Percentiles rank a stretch among this genome's conserved stretches.
These are phyloP conservation scores for Sesamia nonagrioides DNA, from an alignment of 1,140 invertebrate genomes.

Conservation along the genomic window DNA sequence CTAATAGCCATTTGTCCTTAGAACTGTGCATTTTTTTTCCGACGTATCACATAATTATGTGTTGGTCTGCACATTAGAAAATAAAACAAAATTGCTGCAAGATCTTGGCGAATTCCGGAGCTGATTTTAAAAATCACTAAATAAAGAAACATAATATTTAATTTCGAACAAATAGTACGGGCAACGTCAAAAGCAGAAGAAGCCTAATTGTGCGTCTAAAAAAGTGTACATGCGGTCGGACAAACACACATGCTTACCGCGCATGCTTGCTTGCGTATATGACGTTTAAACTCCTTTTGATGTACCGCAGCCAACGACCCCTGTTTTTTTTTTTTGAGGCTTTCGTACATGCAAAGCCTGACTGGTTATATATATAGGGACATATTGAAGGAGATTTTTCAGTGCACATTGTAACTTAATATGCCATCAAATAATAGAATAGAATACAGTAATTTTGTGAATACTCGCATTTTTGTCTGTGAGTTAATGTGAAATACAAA, in stretches of 20 bases:
- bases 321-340: not conserved
- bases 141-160: not conserved
- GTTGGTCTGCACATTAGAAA: too few species aligned
- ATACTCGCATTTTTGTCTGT: too few species aligned
- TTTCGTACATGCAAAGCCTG: not conserved
- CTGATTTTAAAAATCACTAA: too few species aligned
- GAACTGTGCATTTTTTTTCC: too few species aligned
- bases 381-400: not conserved
- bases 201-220: conserved; percentile 68
- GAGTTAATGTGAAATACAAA: too few species aligned
- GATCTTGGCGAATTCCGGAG: too few species aligned
- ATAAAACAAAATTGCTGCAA: too few species aligned
- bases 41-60: too few species aligned
- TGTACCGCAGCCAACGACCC: conserved; percentile 54
- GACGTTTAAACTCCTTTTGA: conserved; percentile 58
- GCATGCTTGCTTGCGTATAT: conserved; percentile 36
- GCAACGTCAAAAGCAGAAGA: conserved; percentile 66
- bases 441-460: too few species aligned
- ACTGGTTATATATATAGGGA: not conserved
- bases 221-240: conserved; percentile 61
- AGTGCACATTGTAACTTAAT: not conserved
- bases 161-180: conserved; percentile 32
- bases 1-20: too few species aligned
- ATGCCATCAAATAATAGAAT: too few species aligned
- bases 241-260: conserved; percentile 51